Percentiles rank a stretch among this genome's conserved stretches.
phyloP scores from a whole-genome alignment of 1,140 invertebrate genomes.

The Vanessa atalanta region DNA sequence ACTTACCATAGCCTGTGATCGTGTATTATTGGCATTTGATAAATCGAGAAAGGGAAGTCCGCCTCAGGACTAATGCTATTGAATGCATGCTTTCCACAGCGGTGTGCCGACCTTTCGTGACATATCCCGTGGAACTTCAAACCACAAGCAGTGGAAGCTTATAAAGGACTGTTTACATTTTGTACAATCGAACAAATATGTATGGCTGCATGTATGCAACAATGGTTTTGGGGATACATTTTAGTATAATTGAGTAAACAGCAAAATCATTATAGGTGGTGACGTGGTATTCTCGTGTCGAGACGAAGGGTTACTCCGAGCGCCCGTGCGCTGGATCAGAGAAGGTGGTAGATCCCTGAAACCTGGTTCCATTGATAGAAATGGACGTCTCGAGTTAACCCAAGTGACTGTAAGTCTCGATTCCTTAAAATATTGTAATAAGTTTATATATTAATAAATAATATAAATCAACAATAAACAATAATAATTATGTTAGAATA shows the following conservation, averaged over 20 bases:
- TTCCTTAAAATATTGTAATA: neutral
- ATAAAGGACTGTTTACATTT: too few relatives aligned
- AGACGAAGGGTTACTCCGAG: constrained; percentile 90
- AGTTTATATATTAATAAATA: too few relatives aligned
- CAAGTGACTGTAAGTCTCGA: constrained; percentile 85
- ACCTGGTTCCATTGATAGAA: constrained; percentile 84
- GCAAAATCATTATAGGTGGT: constrained; percentile 82
- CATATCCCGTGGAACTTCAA: too few relatives aligned
- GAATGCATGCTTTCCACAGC: too few relatives aligned
- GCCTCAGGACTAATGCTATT: too few relatives aligned
- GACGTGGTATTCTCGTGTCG: constrained; percentile 96
- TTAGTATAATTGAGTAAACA: neutral
- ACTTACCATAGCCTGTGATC: too few relatives aligned
- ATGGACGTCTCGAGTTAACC: constrained; percentile 92
- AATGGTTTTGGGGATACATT: neutral
- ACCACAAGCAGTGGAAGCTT: too few relatives aligned
- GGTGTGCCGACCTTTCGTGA: too few relatives aligned
- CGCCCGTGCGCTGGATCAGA: constrained; percentile 88
- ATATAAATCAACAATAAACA: too few relatives aligned
- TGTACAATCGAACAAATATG: neutral
- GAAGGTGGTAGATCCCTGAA: constrained; percentile 87
- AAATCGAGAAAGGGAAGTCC: too few relatives aligned
- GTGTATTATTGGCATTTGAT: too few relatives aligned
- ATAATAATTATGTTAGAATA: too few relatives aligned
- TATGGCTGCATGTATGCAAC: neutral